phyloP scores from a whole-genome alignment of 2,113 vertebrate species.

The Bubalus kerabau region DNA sequence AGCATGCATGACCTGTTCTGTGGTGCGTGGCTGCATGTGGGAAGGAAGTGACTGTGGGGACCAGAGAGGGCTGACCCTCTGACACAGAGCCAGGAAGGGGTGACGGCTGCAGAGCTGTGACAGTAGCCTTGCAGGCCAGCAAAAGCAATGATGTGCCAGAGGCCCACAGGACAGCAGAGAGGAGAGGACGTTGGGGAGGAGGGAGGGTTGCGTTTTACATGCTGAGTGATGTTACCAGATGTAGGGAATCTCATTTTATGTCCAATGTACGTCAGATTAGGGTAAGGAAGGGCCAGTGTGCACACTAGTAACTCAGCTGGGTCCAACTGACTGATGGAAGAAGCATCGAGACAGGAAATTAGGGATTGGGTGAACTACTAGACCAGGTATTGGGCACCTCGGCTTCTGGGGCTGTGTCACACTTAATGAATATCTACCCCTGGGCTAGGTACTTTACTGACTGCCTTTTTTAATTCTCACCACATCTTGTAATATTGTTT shows the following conservation, averaged over 20 bases:
- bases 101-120: no score
- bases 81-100: background rate
- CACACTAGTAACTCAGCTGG: background rate
- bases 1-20: background rate
- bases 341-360: background rate
- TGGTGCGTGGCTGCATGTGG: fast-evolving
- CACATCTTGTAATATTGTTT: background rate
- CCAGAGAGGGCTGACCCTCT: background rate
- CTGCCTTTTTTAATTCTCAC: background rate
- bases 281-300: background rate
- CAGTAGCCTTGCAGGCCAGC: background rate
- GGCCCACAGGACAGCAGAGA: background rate
- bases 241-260: background rate
- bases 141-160: no score
- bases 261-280: background rate
- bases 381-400: background rate
- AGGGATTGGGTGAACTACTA: background rate
- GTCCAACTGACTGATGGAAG: no score
- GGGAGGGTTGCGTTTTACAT: background rate
- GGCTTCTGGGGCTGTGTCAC: background rate
- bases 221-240: background rate
- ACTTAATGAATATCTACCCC: background rate
- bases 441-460: background rate
- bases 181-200: fast-evolving
- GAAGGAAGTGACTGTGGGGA: background rate